phyloP scores from a whole-genome alignment of 1,140 invertebrate species.

The Reticulitermes speratus region DNA sequence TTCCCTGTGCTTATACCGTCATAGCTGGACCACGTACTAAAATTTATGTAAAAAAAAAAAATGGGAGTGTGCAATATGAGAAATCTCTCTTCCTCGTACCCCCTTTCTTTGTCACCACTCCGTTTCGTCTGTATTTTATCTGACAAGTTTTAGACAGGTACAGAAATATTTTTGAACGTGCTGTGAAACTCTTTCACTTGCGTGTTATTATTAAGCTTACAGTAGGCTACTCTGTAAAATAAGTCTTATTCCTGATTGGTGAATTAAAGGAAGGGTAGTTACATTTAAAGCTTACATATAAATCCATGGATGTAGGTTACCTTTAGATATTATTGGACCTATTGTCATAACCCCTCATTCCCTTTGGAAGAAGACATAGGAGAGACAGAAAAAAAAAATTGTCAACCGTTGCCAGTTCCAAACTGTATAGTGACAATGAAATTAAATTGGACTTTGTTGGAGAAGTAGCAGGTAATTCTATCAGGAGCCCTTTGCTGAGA shows the following conservation, averaged over 20 bases:
- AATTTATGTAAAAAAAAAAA: neutral
- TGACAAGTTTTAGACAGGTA: constrained; percentile 14
- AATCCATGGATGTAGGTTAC: constrained; percentile 18
- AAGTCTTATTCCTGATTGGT: neutral
- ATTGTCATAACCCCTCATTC: neutral
- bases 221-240: neutral
- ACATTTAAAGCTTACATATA: neutral
- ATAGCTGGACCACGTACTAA: neutral
- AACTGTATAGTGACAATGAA: constrained; percentile 14
- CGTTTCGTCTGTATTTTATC: neutral
- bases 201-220: neutral
- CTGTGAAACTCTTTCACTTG: neutral
- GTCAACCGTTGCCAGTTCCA: neutral
- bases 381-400: constrained; percentile 8
- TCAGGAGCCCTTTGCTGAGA: neutral
- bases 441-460: constrained; percentile 19
- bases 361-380: constrained; percentile 8
- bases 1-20: neutral
- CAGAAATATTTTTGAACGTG: neutral
- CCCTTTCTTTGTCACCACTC: neutral
- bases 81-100: neutral
- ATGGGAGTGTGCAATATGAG: neutral
- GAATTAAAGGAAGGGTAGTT: neutral
- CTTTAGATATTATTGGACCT: neutral
- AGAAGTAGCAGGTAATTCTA: constrained; percentile 16